phyloP scores from a whole-genome alignment of 2,113 vertebrate genomes.

The Campylomormyrus tamandua region DNA sequence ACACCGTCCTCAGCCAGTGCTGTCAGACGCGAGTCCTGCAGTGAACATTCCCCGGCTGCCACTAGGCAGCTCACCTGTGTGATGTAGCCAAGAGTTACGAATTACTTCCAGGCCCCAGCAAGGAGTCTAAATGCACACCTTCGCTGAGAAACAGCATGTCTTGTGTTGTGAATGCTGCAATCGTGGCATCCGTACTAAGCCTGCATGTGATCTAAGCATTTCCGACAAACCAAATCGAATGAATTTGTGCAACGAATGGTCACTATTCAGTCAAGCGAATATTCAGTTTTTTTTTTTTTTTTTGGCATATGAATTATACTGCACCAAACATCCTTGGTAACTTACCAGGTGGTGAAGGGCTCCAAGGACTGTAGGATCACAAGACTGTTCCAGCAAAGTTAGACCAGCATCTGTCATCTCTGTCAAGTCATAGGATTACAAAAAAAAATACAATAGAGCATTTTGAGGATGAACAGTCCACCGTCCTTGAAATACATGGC shows the following conservation, averaged over 20 bases:
- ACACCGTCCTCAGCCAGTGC: conserved; percentile 51
- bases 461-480: background rate
- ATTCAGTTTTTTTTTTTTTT: background rate
- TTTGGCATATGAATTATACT: background rate
- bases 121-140: too few species aligned
- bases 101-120: background rate
- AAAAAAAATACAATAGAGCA: background rate
- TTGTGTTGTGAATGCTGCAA: background rate
- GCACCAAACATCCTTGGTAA: background rate
- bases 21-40: conserved; percentile 47
- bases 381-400: conserved; percentile 58
- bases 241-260: background rate
- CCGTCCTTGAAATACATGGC: background rate
- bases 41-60: conserved; percentile 35
- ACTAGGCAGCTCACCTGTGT: conserved; percentile 58
- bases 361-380: conserved; percentile 32
- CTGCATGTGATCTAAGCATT: background rate
- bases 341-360: background rate
- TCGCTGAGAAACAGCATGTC: too few species aligned
- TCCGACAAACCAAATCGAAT: background rate
- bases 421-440: conserved; percentile 35
- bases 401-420: conserved; percentile 67
- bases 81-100: background rate
- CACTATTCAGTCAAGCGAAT: background rate
- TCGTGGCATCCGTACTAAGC: background rate